A percentile compares a stretch with the other conserved stretches of the same genome.
phyloP scores from a whole-genome alignment of 2,113 vertebrate species.

The Enhydra lutris region DNA sequence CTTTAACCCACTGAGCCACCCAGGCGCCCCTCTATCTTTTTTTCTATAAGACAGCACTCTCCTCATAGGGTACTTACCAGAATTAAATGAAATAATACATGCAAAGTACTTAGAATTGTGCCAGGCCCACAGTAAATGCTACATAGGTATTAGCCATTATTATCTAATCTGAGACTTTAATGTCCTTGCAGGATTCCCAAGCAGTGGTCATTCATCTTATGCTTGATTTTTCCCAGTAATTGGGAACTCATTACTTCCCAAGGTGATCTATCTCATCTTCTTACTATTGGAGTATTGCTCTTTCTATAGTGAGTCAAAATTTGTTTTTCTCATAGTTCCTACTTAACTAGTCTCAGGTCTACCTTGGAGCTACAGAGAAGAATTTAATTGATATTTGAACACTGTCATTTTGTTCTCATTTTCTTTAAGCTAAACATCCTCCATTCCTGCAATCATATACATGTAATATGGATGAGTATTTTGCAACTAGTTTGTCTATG shows the following conservation, averaged over 20 bases:
- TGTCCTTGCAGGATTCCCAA: neutral
- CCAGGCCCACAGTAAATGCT: neutral
- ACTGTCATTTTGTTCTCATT: neutral
- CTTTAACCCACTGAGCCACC: too few species aligned
- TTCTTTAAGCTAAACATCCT: neutral
- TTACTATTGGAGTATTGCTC: neutral
- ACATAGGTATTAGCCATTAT: neutral
- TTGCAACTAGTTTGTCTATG: neutral
- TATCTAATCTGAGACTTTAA: neutral
- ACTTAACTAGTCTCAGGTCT: neutral
- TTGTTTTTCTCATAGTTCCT: neutral
- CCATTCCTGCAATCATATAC: neutral
- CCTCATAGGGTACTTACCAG: neutral
- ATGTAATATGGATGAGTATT: neutral
- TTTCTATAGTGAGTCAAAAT: neutral
- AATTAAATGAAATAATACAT: neutral
- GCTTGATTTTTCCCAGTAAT: neutral
- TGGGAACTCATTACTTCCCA: neutral
- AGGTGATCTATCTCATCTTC: neutral
- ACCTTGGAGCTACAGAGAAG: neutral
- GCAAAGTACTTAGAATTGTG: neutral
- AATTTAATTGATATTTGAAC: neutral
- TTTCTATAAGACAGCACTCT: neutral
- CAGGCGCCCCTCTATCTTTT: neutral
- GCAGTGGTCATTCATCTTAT: neutral